Base-by-base conservation (phyloP, 2,888 invertebrate genomes). In the Hypercompe scribonia region DNA sequence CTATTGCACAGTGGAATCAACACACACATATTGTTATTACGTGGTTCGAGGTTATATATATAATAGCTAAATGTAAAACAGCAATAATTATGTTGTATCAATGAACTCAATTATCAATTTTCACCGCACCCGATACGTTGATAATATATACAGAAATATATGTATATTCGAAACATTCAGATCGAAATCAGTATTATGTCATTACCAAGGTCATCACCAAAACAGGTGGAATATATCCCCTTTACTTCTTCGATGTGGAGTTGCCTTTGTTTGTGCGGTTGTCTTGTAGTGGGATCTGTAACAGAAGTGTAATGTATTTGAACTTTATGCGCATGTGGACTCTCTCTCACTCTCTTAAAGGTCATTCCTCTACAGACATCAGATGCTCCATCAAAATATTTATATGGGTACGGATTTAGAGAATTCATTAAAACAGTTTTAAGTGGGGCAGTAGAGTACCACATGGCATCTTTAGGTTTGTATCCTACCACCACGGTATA, bases 91-190 rank as follows among this genome's bases (percentile, higher is more conserved):
- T n/a, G 13, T 58, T 58, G 28, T 11, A n/a, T 58, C 13, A 13
- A 58, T 28, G 54, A 58, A 58, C 28, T 3, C 54, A 3, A 11
- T n/a, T 2, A n/a, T 13, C 28, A 58, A 58, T 4, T 4, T 28
- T n/a, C 58, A 28, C 10, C 28, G 13, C 58, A 24, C 58, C n/a
- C 58, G 28, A 58, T 28, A 58, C 28, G 28, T 58, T 15, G 15
- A 18, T 4, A 46, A 31, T 46, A 21, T 18, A 21, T 24, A 28
- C 21, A 42, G 28, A 39, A 28, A 46, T 46, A 31, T 31, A 42
- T 46, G 21, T 31, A 67, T 42, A 63, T 39, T 64, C 33, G 24
- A 65, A 33, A 50, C 34, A 50, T 46, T 65, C 70, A 70, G 65
- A 71, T 71, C 66, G 65, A 50, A 65, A 18, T 36, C 7, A 24